These are phyloP conservation scores for Embidobia sp. DNA, from an alignment of 2,888 invertebrate species.

Conservation along the genomic window DNA sequence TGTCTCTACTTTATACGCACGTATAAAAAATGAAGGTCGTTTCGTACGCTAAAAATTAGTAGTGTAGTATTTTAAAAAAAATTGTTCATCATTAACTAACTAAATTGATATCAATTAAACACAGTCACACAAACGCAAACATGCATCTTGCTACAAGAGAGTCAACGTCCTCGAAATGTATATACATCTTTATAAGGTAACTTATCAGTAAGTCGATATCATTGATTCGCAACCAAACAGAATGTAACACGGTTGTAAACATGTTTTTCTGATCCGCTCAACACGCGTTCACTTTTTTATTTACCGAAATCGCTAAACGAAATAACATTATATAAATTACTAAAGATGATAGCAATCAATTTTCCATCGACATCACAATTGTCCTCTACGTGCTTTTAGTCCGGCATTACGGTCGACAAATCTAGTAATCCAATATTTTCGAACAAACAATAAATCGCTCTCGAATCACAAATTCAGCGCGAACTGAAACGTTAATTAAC, in stretches of 20 bases:
- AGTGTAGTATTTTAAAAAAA: background rate
- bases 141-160: too few species aligned
- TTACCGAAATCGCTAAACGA: too few species aligned
- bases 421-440: background rate
- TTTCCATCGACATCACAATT: background rate
- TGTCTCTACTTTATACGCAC: background rate
- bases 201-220: too few species aligned
- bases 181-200: too few species aligned
- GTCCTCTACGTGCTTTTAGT: background rate
- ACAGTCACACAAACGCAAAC: too few species aligned
- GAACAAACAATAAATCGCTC: background rate
- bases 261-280: too few species aligned
- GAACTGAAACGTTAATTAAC: constrained; percentile 8
- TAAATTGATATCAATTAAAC: too few species aligned
- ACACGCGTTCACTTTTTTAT: too few species aligned
- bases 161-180: too few species aligned
- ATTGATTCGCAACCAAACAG: too few species aligned
- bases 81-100: background rate
- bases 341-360: background rate
- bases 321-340: background rate
- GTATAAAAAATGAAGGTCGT: background rate
- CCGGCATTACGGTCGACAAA: background rate
- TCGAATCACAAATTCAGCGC: background rate
- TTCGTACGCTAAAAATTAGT: background rate
- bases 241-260: too few species aligned